Conservation (phyloP, 2,113 vertebrate species). For the Calidris pugnax region DNA sequence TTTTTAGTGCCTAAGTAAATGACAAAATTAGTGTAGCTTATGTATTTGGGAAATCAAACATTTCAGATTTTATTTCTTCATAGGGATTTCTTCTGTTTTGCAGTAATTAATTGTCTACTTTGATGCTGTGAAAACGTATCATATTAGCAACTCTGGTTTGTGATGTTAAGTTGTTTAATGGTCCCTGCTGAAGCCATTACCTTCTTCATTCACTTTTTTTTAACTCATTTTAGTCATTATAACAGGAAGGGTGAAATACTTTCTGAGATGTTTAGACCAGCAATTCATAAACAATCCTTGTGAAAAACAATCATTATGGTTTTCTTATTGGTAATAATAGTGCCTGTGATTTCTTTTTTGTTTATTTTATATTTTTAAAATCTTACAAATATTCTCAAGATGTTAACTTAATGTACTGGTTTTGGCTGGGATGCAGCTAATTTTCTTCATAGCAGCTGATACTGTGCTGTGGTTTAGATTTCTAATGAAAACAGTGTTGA, state of each 20-base stretch:
- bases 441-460: not conserved
- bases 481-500: not conserved
- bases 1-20: not conserved
- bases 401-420: not conserved
- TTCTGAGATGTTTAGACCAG: not conserved
- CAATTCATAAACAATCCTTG: not conserved
- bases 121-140: not conserved
- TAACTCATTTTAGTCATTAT: not conserved
- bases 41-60: not conserved
- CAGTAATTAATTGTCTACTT: constrained; percentile 21
- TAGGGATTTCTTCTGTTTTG: not conserved
- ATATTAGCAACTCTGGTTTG: not conserved
- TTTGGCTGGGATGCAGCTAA: not conserved
- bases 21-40: not conserved
- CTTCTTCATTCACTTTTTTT: not conserved
- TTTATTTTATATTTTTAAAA: not conserved
- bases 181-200: not conserved
- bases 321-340: not conserved
- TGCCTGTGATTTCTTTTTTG: not conserved
- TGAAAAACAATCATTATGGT: not conserved
- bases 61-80: constrained; percentile 17
- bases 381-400: not conserved
- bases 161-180: not conserved
- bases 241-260: not conserved
- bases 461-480: not conserved